phyloP scores from a whole-genome alignment of 2,113 vertebrate species.

The Plestiodon gilberti region DNA sequence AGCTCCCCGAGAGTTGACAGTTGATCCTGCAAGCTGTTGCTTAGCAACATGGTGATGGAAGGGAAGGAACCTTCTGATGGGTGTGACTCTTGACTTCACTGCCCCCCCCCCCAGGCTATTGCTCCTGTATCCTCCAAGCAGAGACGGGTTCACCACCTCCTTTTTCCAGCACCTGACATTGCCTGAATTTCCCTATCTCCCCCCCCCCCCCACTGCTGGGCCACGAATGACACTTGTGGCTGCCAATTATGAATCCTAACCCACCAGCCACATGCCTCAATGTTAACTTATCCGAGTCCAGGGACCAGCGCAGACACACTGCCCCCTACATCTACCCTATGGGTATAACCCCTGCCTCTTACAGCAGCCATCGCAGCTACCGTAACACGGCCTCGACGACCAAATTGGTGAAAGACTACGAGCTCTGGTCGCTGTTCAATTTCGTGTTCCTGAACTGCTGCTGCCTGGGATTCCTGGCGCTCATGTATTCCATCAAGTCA shows the following conservation, averaged over 20 bases:
- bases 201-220: too few relatives aligned
- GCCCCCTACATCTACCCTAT: not conserved
- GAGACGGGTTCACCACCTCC: not conserved
- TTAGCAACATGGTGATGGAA: not conserved
- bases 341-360: not conserved
- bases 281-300: too few relatives aligned
- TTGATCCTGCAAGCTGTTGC: not conserved
- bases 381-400: accelerated
- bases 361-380: too few relatives aligned
- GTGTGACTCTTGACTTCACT: not conserved
- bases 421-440: not conserved
- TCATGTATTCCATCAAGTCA: not conserved
- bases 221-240: not conserved
- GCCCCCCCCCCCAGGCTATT: not conserved
- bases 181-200: not conserved
- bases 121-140: not conserved
- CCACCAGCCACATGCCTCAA: not conserved
- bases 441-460: not conserved
- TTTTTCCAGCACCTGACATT: not conserved
- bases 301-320: not conserved
- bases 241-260: not conserved
- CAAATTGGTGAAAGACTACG: not conserved
- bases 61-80: not conserved
- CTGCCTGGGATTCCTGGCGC: not conserved
- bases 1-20: not conserved